Conservation (phyloP, 30 jellyfish, hydroid and myxozoan species). For the Chrysaora quinquecirrha region DNA sequence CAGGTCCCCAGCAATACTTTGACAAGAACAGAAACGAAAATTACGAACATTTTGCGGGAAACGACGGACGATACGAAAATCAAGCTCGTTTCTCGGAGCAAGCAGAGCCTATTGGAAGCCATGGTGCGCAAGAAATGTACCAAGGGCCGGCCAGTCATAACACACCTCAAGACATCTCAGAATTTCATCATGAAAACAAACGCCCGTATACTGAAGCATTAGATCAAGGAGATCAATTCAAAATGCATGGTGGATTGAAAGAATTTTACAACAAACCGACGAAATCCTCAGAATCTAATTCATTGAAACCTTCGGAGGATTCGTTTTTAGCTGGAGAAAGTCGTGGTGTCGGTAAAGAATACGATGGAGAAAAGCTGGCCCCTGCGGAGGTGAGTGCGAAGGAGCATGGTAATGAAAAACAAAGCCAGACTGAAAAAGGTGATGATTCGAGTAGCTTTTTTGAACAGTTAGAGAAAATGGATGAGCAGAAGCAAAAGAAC, state of each 20-base stretch:
- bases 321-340: slow-evolving; percentile 23
- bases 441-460: slow-evolving; percentile 62
- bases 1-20: neutral
- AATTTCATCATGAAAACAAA: neutral
- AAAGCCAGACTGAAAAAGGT: neutral
- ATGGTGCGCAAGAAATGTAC: neutral
- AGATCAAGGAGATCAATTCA: neutral
- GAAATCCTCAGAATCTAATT: neutral
- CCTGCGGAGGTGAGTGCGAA: slow-evolving; percentile 27
- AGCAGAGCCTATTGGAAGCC: neutral
- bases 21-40: neutral
- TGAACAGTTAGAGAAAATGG: slow-evolving; percentile 76
- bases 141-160: neutral
- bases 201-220: neutral
- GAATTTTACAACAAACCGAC: slow-evolving; percentile 4
- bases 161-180: neutral
- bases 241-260: neutral
- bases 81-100: too few species aligned
- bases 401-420: neutral
- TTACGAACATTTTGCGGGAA: neutral
- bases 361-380: slow-evolving; percentile 58
- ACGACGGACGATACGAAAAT: neutral
- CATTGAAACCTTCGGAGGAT: neutral
- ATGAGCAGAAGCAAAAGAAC: slow-evolving; percentile 57
- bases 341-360: slow-evolving; percentile 64